Percentiles rank a stretch among this genome's conserved stretches.
Evolutionary conservation across 2,888 invertebrate species (phyloP).

Genomic region (Drosophila kokeensis): DNA sequence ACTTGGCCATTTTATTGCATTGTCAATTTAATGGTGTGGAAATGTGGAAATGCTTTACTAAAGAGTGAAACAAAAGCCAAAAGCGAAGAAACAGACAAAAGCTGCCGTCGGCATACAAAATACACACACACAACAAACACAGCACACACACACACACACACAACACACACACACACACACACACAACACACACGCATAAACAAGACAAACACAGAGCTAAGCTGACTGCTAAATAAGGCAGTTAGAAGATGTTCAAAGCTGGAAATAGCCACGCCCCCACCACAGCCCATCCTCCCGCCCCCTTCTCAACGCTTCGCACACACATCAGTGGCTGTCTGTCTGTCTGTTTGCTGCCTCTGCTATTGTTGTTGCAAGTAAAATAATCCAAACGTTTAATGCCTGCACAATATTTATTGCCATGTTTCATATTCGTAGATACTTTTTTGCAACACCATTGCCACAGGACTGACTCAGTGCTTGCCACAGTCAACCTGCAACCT

Average conservation of each 20-base stretch:
- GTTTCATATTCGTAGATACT: conserved; percentile 76
- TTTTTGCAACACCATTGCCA: conserved; percentile 52
- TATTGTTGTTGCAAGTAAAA: conserved; percentile 58
- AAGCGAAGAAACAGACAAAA: conserved; percentile 27
- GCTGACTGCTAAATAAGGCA: conserved; percentile 72
- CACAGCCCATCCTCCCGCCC: neutral
- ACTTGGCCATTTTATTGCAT: conserved; percentile 73
- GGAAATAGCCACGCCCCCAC: conserved; percentile 37
- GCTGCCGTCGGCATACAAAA: conserved; percentile 33
- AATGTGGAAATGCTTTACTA: conserved; percentile 68
- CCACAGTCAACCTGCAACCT: conserved; percentile 17
- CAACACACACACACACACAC: conserved; percentile 17
- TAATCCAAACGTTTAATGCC: conserved; percentile 79
- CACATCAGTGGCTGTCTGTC: conserved; percentile 42
- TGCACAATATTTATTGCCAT: conserved; percentile 82
- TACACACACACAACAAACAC: conserved; percentile 13
- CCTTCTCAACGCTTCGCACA: neutral
- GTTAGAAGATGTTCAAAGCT: conserved; percentile 69
- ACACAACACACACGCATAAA: conserved; percentile 40
- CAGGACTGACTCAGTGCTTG: conserved; percentile 27
- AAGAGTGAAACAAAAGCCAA: conserved; percentile 36
- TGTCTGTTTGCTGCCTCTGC: conserved; percentile 4
- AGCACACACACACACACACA: conserved; percentile 16
- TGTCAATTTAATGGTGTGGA: conserved; percentile 82
- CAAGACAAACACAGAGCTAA: conserved; percentile 61